Base-by-base conservation (phyloP, 2,797 vertebrate genomes). In the Bucorvus abyssinicus region DNA sequence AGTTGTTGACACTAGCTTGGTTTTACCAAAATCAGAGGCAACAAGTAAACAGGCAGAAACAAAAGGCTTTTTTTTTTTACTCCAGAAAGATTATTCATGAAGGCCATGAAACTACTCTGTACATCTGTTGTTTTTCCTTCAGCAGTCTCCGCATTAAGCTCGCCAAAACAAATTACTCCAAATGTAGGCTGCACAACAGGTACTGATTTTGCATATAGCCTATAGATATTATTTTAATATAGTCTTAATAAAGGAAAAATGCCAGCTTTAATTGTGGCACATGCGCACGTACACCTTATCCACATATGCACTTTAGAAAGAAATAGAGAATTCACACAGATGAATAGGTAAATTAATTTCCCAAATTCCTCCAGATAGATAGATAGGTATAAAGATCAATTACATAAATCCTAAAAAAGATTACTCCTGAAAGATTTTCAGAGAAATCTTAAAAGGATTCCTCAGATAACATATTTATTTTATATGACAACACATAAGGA, bases 261-360 rank as follows among this genome's bases (percentile, higher is more conserved):
- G 5, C 4, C 12, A 15, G 7, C 9, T 61, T 61, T 76, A 30
- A 8, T 29, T 49, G 26, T 68, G 64, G 6, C 63, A 57, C 3
- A 2, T 17, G 14, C 23, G 16, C 19, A 24, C 0, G 0, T 19
- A 32, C 10, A 10, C 74, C 73, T 47, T 42, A 53, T 20, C 38
- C 10, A 30, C 2, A 12, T 14, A 38, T 1, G 4, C 8, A 71
- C 9, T 40, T 87, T 18, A 75, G 63, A 64, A 68, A 40, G 8
- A 73, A 64, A 40, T 1, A 68, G 27, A 5, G 61, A n/a, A 42
- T 49, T 76, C 34, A 64, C 7, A 14, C 0, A 52, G 27, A 38
- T 59, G 6, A 83, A 73, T 1, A 40, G 36, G 18, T 55, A 85
- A 82, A 64, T 60, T 56, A 47, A 52, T 87, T 75, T 45, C 26